Evolutionary conservation across 53 echinoderm and acorn worm species (phyloP), one percentile per base, ranked within the genome.

Genomic region (Echinarachnius parma): DNA sequence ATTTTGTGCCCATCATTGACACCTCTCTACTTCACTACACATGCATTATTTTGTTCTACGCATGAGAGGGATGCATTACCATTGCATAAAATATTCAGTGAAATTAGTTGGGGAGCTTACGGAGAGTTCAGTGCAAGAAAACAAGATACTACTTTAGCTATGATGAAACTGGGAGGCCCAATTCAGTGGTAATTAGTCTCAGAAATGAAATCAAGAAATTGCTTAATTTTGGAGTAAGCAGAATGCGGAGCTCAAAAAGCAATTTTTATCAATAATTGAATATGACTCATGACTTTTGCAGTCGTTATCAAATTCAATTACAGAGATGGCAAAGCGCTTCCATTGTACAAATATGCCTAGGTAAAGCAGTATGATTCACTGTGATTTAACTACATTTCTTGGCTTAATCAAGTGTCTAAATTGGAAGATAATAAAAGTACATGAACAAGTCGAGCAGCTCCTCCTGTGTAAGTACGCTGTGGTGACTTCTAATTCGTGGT

Each of bases 281-380:
- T 50, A 68, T 68, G 68, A 68, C 68, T 68, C 68, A 68, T 52
- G 52, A 68, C 52, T 49, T 52, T 46, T 50, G 52, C 52, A 21
- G 19, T 21, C 23, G 53, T 68, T 53, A 68, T 68, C 37, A 31
- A 21, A 31, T 21, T 29, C 52, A 68, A 68, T 68, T 34, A 28
- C 32, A 13, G 21, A 35, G 31, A 68, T 52, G 31, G 68, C 68
- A 21, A 28, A 53, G 19, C 32, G 50, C 68, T 68, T 52, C 52
- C 52, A 68, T 14, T 39, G 42, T 13, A 39, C 42, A 9, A 13
- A 39, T 13, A 13, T 7, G 42, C 7, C 7, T 7, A 39, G 13
- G 13, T 9, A 39, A 39, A 39, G 13, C 7, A 39, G 13, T 39
- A 9, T 39, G 42, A 39, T 39, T 39, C 13, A 13, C 13, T 39